phyloP scores from a whole-genome alignment of 2,888 invertebrate genomes.

The Taphrorychus bicolor region DNA sequence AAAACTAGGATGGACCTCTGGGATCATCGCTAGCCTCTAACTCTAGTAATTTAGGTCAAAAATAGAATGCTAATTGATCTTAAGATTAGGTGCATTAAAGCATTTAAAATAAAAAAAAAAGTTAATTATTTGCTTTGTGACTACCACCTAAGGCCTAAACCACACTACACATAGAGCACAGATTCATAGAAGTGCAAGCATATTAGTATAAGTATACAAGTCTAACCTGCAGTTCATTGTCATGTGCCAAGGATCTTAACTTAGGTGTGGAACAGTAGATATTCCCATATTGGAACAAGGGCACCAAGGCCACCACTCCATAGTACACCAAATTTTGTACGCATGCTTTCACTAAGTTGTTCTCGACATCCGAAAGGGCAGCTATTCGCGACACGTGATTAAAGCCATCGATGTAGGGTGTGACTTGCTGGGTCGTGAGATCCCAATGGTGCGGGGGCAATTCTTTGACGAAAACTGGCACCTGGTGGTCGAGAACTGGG shows the following conservation, averaged over 20 bases:
- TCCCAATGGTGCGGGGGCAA: conserved; percentile 78
- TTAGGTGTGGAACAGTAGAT: conserved; percentile 69
- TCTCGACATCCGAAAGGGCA: conserved; percentile 89
- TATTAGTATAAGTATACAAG: too few species aligned
- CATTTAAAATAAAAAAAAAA: too few species aligned
- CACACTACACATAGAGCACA: too few species aligned
- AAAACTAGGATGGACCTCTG: too few species aligned
- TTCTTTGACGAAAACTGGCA: conserved; percentile 75
- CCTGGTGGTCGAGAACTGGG: conserved; percentile 86
- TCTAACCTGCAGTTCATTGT: conserved; percentile 58
- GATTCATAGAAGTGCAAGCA: too few species aligned
- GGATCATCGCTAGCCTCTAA: too few species aligned
- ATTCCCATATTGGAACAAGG: conserved; percentile 72
- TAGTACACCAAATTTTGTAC: conserved; percentile 90
- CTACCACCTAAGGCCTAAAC: too few species aligned
- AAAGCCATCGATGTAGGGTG: conserved; percentile 88
- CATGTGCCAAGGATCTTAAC: conserved; percentile 62
- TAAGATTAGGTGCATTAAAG: too few species aligned
- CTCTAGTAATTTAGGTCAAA: too few species aligned
- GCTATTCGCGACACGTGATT: conserved; percentile 92
- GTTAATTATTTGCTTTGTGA: too few species aligned
- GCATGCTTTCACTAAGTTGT: conserved; percentile 91
- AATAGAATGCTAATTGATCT: too few species aligned
- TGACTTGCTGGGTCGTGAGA: conserved; percentile 89
- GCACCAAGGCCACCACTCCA: conserved; percentile 67